Percentiles rank a stretch among this genome's conserved stretches.
Conservation (phyloP, 1,140 invertebrate species). For the Holcopasites calliopsidis region DNA sequence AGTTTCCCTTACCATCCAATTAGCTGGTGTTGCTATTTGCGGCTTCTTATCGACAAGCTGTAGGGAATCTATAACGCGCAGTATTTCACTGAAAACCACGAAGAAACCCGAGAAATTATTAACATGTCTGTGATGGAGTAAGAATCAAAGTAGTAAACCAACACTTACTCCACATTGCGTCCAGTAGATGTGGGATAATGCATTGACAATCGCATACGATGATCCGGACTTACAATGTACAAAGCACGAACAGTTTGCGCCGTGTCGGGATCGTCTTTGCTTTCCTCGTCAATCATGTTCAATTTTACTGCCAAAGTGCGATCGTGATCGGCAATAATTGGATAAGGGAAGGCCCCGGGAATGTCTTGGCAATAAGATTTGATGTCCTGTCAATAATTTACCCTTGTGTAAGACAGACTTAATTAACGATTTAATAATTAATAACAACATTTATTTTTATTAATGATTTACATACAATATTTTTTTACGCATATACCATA, state of each 20-base stretch:
- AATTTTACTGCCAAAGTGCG: conserved; percentile 88
- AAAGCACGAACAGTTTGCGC: conserved; percentile 91
- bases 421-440: too few relatives aligned
- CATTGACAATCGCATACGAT: conserved; percentile 91
- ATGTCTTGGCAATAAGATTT: conserved; percentile 86
- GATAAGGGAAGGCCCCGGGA: conserved; percentile 88
- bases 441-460: too few relatives aligned
- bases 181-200: conserved; percentile 95
- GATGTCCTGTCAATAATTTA: conserved; percentile 82
- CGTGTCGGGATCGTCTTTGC: conserved; percentile 83
- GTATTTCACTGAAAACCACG: conserved; percentile 86
- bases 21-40: conserved; percentile 90
- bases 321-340: conserved; percentile 92
- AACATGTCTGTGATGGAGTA: not conserved
- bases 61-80: conserved; percentile 93
- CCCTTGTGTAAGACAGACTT: not conserved
- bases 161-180: conserved; percentile 92
- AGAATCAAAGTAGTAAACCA: conserved; percentile 4
- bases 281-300: conserved; percentile 89
- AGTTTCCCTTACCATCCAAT: conserved; percentile 90
- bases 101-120: conserved; percentile 2
- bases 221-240: conserved; percentile 93
- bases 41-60: conserved; percentile 87
- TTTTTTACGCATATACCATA: too few relatives aligned
- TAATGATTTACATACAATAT: too few relatives aligned